Evolutionary conservation across 2,888 invertebrate genomes (phyloP).

Genomic region (Allygus modestus): DNA sequence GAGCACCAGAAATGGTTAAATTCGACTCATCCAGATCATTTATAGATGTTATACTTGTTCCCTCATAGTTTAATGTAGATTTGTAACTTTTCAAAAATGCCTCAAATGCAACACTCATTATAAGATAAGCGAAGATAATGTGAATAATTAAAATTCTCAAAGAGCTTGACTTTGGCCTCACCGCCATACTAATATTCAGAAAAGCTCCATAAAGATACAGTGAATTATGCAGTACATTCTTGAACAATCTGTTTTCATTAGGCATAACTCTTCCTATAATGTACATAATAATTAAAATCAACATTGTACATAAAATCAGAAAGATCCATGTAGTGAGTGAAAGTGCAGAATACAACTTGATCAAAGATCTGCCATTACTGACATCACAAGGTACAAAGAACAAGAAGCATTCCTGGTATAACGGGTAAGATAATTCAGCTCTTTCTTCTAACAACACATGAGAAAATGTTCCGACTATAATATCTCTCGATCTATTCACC

Average conservation of each 20-base stretch:
- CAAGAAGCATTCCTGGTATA: neutral
- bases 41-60: neutral
- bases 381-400: neutral
- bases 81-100: slow-evolving; percentile 1
- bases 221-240: neutral
- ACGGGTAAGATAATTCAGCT: neutral
- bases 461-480: neutral
- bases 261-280: neutral
- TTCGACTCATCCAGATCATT: neutral
- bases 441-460: neutral
- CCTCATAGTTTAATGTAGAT: neutral
- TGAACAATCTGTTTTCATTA: slow-evolving; percentile 4
- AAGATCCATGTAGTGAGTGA: neutral
- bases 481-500: neutral
- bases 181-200: neutral
- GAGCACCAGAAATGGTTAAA: neutral
- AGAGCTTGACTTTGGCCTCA: neutral
- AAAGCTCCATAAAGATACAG: neutral
- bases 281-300: neutral
- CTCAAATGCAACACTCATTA: neutral
- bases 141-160: neutral
- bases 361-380: neutral
- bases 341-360: neutral
- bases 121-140: neutral
- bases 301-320: neutral